phyloP scores from a whole-genome alignment of 1,140 invertebrate genomes.

The Patella vulgata region DNA sequence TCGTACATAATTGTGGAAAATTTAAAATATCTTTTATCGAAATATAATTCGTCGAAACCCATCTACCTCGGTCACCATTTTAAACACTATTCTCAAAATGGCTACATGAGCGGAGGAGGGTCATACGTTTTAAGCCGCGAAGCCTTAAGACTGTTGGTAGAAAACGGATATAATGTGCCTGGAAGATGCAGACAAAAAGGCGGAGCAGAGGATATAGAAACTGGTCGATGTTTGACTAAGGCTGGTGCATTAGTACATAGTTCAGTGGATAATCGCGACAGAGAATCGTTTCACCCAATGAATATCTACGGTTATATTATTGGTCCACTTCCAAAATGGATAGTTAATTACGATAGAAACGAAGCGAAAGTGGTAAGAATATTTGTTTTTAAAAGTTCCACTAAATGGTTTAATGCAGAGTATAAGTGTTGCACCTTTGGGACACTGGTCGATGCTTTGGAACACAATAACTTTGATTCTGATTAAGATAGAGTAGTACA shows the following conservation, averaged over 20 bases:
- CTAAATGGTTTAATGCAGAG: neutral
- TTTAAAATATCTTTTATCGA: slow-evolving; percentile 47
- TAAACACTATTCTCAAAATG: slow-evolving; percentile 27
- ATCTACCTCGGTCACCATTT: slow-evolving; percentile 62
- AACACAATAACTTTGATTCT: too few relatives aligned
- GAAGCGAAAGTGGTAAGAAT: slow-evolving; percentile 27
- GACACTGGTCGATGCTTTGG: too few relatives aligned
- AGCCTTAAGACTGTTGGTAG: slow-evolving; percentile 34
- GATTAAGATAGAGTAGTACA: too few relatives aligned
- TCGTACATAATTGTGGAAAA: slow-evolving; percentile 77
- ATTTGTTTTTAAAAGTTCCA: neutral
- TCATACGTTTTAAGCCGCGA: slow-evolving; percentile 84
- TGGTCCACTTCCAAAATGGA: slow-evolving; percentile 21
- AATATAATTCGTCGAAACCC: slow-evolving; percentile 35
- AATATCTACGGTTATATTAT: slow-evolving; percentile 17
- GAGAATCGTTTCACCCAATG: slow-evolving; percentile 78
- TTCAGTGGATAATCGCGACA: slow-evolving; percentile 81
- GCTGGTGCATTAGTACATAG: slow-evolving; percentile 87
- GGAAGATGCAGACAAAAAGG: slow-evolving; percentile 70
- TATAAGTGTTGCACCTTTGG: too few relatives aligned
- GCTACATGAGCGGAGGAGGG: slow-evolving; percentile 59
- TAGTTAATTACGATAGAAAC: slow-evolving; percentile 26
- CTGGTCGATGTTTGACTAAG: slow-evolving; percentile 89
- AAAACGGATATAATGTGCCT: slow-evolving; percentile 71
- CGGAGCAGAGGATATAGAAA: slow-evolving; percentile 93